Base-by-base conservation (phyloP, 2,888 invertebrate species). In the Agapostemon virescens region DNA sequence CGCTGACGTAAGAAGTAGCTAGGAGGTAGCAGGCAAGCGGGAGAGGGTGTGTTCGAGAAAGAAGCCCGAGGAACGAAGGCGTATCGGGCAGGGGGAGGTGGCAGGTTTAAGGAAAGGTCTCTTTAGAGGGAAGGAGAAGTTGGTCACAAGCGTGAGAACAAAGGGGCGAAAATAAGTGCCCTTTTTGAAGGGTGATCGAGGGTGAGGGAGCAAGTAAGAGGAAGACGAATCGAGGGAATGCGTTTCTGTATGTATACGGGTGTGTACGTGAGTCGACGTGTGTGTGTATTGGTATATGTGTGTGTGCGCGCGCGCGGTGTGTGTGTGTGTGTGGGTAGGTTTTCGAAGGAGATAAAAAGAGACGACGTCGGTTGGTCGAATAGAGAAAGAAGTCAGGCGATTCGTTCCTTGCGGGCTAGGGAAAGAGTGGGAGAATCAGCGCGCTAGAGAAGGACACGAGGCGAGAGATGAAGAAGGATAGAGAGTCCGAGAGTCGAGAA, bases 91-190 rank as follows among this genome's bases (percentile, higher is more conserved):
- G 67, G 75, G 79, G 79, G 63, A 73, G 66, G 73, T 42, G 69
- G 77, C 69, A 78, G 66, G 71, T 71, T 73, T 74, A 78, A 75
- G 79, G 73, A 80, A 75, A 78, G 77, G 75, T 63, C 71, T 45
- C 45, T 23, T 17, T 70, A 64, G 79, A 74, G 67, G 79, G 76
- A 81, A 63, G 74, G 83, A 84, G 79, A 77, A 70, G 68, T 74
- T 80, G 85, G 79, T 83, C 79, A 80, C 77, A 81, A 85, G 83
- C 88, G 89, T 88, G 88, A 89, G 89, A 89, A 89, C 89, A 89
- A 89, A 88, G 88, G 88, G 88, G 89, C 88, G 87, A 89, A 85
- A 88, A 87, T 88, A 88, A 88, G 89, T 88, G 88, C 85, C 86
- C 86, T 83, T 89, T 88, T 86, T 84, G 79, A 83, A 87, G 87